phyloP scores from a whole-genome alignment of 2,888 invertebrate species.

The Habroteleia sp. region DNA sequence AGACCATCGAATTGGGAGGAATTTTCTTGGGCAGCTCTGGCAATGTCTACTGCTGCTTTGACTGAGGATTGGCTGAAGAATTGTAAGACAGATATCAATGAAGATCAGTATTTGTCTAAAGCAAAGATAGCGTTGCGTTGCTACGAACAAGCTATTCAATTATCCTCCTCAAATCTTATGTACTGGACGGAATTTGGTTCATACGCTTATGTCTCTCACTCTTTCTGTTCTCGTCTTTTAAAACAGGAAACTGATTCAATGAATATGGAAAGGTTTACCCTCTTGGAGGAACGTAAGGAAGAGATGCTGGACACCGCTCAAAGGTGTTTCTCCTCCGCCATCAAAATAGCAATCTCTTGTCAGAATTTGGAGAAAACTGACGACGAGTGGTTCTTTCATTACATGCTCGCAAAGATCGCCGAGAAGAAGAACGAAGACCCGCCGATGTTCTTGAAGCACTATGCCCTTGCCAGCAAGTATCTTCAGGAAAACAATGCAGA shows the following conservation, averaged over 20 bases:
- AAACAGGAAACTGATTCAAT: slow-evolving; percentile 90
- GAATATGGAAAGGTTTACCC: slow-evolving; percentile 88
- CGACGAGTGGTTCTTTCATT: slow-evolving; percentile 96
- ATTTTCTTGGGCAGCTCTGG: slow-evolving; percentile 96
- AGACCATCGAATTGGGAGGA: slow-evolving; percentile 86
- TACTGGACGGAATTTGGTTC: slow-evolving; percentile 96
- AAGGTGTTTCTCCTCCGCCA: slow-evolving; percentile 88
- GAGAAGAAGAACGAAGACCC: slow-evolving; percentile 92
- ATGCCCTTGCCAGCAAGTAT: slow-evolving; percentile 88
- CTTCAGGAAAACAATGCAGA: slow-evolving; percentile 90
- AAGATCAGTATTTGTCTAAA: slow-evolving; percentile 86
- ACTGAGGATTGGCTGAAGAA: slow-evolving; percentile 91
- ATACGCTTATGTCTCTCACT: slow-evolving; percentile 94
- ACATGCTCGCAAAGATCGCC: slow-evolving; percentile 97
- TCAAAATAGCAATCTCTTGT: slow-evolving; percentile 83
- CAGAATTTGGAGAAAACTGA: slow-evolving; percentile 83
- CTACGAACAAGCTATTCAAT: slow-evolving; percentile 89
- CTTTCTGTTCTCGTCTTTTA: slow-evolving; percentile 92
- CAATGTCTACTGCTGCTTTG: slow-evolving; percentile 89
- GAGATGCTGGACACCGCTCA: slow-evolving; percentile 90
- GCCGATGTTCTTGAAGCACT: slow-evolving; percentile 88
- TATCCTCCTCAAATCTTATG: slow-evolving; percentile 88
- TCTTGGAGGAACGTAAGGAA: slow-evolving; percentile 89
- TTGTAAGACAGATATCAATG: slow-evolving; percentile 83
- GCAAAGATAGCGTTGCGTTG: slow-evolving; percentile 89